A percentile compares a stretch with the other conserved stretches of the same genome.
These are phyloP conservation scores for Zaprionus inermis DNA, from an alignment of 1,140 invertebrate species.

Conservation along the genomic window DNA sequence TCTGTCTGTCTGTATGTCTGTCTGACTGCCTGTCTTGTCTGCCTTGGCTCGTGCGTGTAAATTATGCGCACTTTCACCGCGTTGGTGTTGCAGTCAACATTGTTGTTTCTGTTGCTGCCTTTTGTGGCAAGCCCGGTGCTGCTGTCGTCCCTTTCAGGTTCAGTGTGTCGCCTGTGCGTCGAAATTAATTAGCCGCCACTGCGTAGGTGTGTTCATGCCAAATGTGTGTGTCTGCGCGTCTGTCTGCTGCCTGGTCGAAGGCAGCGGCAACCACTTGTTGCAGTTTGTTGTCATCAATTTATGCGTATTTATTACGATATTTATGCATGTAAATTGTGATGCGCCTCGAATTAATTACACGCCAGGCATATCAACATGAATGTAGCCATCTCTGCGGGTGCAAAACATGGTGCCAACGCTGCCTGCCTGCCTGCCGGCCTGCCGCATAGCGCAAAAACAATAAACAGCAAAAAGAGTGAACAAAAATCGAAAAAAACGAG, in stretches of 20 bases:
- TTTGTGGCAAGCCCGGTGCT: constrained; percentile 28
- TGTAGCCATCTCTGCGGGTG: constrained; percentile 70
- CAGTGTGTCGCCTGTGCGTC: constrained; percentile 63
- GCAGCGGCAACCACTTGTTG: constrained; percentile 44
- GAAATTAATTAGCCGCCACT: constrained; percentile 71
- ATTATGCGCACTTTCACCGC: constrained; percentile 79
- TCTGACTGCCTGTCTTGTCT: not conserved
- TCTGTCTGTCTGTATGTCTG: not conserved
- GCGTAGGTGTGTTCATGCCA: constrained; percentile 65
- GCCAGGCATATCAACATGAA: constrained; percentile 62
- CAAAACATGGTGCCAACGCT: constrained; percentile 29
- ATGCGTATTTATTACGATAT: constrained; percentile 72
- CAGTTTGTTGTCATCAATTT: constrained; percentile 65
- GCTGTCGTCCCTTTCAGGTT: constrained; percentile 48
- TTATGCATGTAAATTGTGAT: constrained; percentile 63
- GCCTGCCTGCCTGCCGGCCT: constrained; percentile 2
- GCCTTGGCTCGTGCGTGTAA: constrained; percentile 61
- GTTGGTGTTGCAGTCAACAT: constrained; percentile 31
- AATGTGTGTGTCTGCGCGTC: constrained; percentile 26
- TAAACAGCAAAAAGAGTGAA: constrained; percentile 1
- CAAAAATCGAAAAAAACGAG: constrained; percentile 27
- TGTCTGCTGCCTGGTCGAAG: not conserved
- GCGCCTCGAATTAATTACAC: constrained; percentile 69
- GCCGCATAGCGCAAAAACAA: constrained; percentile 7
- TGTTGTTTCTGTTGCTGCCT: constrained; percentile 19